Evolutionary conservation across 2,888 invertebrate genomes (phyloP), one percentile per base, ranked within the genome.

Genomic region (Drosophila anomelani): DNA sequence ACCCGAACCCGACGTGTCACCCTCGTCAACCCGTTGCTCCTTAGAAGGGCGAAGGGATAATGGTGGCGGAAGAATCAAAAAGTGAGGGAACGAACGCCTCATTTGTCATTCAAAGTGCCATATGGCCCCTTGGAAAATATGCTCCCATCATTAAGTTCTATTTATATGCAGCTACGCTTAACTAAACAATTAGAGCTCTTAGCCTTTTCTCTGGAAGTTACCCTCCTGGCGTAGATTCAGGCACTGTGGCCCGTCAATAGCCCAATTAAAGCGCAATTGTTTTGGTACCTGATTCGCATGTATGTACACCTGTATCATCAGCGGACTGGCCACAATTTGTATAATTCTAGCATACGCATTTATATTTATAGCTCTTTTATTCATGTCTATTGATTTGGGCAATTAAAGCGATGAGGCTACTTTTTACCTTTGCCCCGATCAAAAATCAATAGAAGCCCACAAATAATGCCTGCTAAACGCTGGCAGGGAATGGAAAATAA

Each of bases 361-460:
- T 26, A 46, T 67, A 77, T 78, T 76, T 64, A 66, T 71, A 64
- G 76, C 29, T 36, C 17, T 63, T 57, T 58, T 75, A 62, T 74
- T 60, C 39, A 57, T 66, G 64, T 70, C 84, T 76, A 70, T 76
- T 78, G 85, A 78, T 84, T 68, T 39, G 54, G 78, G 43, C 51
- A 62, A 57, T 73, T 60, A 56, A 59, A 26, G n/a, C 57, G 32
- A 58, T 34, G 34, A 20, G 34, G 57, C 62, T 34, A 3, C 8
- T 38, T 38, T 12, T 23, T 38, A 34, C 66, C 47, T 43, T 13
- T 26, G 20, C 38, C 41, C 26, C 55, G 47, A 72, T 72, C 55
- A 70, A 63, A 84, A 75, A 73, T 76, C 87, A 88, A 87, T 89
- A 66, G 76, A 69, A 61, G 66, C 15, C 34, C 54, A 26, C 32